Conservation (phyloP, 2,888 invertebrate genomes). For the Glyphotaelius pellucidus region DNA sequence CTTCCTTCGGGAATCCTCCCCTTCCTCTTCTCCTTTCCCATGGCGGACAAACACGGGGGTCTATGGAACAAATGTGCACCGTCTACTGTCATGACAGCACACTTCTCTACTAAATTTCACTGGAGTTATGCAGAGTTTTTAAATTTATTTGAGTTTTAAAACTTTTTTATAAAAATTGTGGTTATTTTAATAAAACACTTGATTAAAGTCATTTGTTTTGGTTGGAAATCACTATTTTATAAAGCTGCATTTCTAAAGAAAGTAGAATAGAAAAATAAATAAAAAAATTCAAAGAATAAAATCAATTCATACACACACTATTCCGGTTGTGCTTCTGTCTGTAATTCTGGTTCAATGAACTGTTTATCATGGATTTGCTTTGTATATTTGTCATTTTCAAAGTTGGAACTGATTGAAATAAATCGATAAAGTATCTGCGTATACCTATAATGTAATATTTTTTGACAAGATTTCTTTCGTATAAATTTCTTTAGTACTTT, state of each 20-base stretch:
- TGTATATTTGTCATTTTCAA: too few species aligned
- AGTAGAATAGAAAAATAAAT: neutral
- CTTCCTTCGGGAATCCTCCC: conserved; percentile 14
- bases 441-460: too few species aligned
- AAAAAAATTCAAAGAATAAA: neutral
- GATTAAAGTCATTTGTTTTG: neutral
- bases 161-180: neutral
- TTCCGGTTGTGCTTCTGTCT: too few species aligned
- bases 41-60: conserved; percentile 56
- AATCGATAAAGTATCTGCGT: too few species aligned
- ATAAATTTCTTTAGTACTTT: too few species aligned
- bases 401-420: too few species aligned
- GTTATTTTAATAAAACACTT: neutral
- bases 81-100: conserved; percentile 30
- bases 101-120: neutral
- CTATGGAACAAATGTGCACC: conserved; percentile 55
- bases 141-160: neutral
- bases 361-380: too few species aligned
- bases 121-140: neutral
- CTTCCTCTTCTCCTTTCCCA: neutral
- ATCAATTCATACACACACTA: too few species aligned
- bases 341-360: too few species aligned
- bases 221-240: neutral
- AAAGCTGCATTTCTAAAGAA: neutral
- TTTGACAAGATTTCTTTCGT: too few species aligned